Percentiles rank a stretch among this genome's conserved stretches.
Evolutionary conservation across 2,888 invertebrate species (phyloP).

Genomic region (Temnothorax ravouxi): DNA sequence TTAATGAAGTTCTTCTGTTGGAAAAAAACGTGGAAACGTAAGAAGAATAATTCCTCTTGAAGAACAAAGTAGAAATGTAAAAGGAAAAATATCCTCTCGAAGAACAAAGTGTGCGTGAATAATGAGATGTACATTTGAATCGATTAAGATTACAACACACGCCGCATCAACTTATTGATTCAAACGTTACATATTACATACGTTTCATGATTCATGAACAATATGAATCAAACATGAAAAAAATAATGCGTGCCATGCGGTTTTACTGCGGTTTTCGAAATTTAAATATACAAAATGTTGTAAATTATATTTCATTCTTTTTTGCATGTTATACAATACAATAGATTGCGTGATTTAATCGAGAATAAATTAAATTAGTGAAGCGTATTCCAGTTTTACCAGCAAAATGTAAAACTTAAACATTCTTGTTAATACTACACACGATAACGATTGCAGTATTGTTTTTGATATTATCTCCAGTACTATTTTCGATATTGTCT

Average conservation of each 20-base stretch:
- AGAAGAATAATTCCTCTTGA: not conserved
- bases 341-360: not conserved
- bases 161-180: slow-evolving; percentile 5
- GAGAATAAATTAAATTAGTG: not conserved
- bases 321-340: not conserved
- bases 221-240: slow-evolving; percentile 2
- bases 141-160: not conserved
- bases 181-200: slow-evolving; percentile 2
- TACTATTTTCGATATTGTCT: not conserved
- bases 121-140: not conserved
- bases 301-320: not conserved
- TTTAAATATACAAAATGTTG: not conserved
- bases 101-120: not conserved
- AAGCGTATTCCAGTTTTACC: not conserved
- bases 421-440: not conserved
- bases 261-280: not conserved
- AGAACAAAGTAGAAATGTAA: not conserved
- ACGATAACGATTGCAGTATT: not conserved
- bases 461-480: not conserved
- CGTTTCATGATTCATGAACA: not conserved
- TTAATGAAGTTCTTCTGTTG: not conserved
- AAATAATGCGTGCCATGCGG: not conserved
- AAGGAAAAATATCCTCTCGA: not conserved
- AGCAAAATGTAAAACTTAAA: not conserved
- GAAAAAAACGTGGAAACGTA: not conserved